phyloP scores from a whole-genome alignment of 2,113 vertebrate genomes.

The Gavialis gangeticus region DNA sequence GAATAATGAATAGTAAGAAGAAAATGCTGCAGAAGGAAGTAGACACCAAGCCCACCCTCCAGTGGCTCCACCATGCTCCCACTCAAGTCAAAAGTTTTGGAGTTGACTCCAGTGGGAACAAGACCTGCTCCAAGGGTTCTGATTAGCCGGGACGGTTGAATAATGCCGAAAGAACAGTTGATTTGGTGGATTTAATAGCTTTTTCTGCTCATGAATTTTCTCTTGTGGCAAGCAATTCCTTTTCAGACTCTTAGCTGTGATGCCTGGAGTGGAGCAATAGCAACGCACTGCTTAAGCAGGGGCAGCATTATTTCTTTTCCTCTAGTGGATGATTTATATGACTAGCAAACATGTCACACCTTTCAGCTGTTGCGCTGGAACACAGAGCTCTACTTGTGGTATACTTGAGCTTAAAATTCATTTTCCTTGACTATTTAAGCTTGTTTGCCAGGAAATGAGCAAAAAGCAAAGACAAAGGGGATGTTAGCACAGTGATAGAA shows the following conservation, averaged over 20 bases:
- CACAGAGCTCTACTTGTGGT: not conserved
- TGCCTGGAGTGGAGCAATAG: not conserved
- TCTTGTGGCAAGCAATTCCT: constrained; percentile 5
- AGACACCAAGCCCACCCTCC: constrained; percentile 34
- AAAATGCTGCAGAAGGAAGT: constrained; percentile 16
- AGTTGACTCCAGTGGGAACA: constrained; percentile 63
- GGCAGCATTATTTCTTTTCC: not conserved
- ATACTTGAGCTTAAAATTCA: not conserved
- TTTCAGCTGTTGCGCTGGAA: not conserved
- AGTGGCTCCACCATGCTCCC: constrained; percentile 48
- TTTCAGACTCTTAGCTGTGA: constrained; percentile 30
- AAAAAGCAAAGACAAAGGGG: not conserved
- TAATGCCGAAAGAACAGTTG: constrained; percentile 70
- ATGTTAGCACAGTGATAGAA: constrained; percentile 36
- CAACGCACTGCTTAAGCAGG: not conserved
- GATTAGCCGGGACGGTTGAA: constrained; percentile 73
- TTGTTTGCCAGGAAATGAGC: not conserved
- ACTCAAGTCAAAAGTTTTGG: constrained; percentile 58
- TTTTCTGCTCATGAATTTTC: constrained; percentile 57
- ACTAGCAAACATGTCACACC: not conserved
- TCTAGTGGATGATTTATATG: not conserved
- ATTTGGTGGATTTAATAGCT: constrained; percentile 71
- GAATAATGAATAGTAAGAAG: constrained; percentile 36
- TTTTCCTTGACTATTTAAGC: not conserved
- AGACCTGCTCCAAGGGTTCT: constrained; percentile 70